Evolutionary conservation across 2,797 vertebrate genomes (phyloP).

Genomic region (Sebastiscus tertius): DNA sequence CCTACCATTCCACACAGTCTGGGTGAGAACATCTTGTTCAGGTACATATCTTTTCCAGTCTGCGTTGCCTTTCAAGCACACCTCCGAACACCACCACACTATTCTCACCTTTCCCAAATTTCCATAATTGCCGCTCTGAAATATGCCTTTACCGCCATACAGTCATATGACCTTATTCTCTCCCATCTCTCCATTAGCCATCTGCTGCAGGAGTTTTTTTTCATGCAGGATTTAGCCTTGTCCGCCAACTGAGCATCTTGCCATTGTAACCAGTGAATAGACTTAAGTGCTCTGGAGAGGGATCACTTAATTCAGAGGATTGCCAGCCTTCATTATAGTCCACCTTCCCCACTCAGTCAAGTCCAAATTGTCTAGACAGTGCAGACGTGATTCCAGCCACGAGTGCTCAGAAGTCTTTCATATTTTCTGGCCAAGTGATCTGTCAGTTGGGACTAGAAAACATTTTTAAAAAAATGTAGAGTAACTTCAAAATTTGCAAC

Average conservation of each 20-base stretch:
- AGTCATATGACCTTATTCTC: constrained; percentile 2
- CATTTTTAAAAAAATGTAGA: neutral
- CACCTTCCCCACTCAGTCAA: neutral
- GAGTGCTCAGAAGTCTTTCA: constrained; percentile 25
- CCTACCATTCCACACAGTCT: constrained; percentile 3
- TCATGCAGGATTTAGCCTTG: constrained; percentile 25
- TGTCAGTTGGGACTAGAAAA: neutral
- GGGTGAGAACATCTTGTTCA: constrained; percentile 12
- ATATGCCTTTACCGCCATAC: neutral
- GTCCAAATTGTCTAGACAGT: constrained; percentile 16
- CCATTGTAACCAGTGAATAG: constrained; percentile 37
- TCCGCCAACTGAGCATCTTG: constrained; percentile 39
- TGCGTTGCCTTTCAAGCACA: neutral
- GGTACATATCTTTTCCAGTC: neutral
- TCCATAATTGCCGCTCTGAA: neutral
- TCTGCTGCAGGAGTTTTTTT: constrained; percentile 31
- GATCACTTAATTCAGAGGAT: constrained; percentile 37
- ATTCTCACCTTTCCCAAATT: constrained; percentile 2
- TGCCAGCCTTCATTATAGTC: constrained; percentile 36
- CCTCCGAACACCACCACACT: neutral
- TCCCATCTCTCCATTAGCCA: constrained; percentile 36
- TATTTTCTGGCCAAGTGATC: constrained; percentile 19
- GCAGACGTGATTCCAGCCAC: constrained; percentile 8
- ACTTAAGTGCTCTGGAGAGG: constrained; percentile 40
- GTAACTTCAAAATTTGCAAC: neutral